These are phyloP conservation scores for Arion vulgaris DNA, from an alignment of 1,140 invertebrate genomes.

Conservation along the genomic window DNA sequence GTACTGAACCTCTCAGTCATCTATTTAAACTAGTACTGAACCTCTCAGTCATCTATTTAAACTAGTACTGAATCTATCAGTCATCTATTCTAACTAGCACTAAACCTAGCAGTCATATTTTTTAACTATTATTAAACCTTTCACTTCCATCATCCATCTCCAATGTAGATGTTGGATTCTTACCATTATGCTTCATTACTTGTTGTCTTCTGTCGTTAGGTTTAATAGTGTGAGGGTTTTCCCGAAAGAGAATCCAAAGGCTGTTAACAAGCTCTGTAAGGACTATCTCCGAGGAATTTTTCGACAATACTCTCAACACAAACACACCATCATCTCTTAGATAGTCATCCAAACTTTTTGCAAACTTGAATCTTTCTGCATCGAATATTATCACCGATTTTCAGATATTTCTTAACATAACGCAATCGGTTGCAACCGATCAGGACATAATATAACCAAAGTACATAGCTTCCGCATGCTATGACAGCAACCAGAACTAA, in stretches of 20 bases:
- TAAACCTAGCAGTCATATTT: too few species aligned
- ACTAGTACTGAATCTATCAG: too few species aligned
- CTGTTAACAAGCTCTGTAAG: constrained; percentile 35
- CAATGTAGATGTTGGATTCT: not conserved
- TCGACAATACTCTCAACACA: constrained; percentile 36
- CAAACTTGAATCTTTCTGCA: constrained; percentile 2
- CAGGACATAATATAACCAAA: constrained; percentile 61
- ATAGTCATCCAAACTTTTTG: constrained; percentile 41
- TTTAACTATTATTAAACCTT: too few species aligned
- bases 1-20: too few species aligned
- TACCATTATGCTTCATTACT: not conserved
- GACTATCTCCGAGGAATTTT: constrained; percentile 45
- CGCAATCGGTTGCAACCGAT: constrained; percentile 52
- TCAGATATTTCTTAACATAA: constrained; percentile 70
- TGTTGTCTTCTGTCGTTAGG: not conserved
- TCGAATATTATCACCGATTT: constrained; percentile 41
- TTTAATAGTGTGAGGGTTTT: constrained; percentile 8
- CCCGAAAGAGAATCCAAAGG: constrained; percentile 38
- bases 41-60: too few species aligned
- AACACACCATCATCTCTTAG: constrained; percentile 46
- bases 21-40: too few species aligned
- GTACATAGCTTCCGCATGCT: constrained; percentile 66
- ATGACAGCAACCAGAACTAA: constrained; percentile 64
- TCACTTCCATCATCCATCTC: constrained; percentile 24
- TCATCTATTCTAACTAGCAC: too few species aligned